phyloP scores from a whole-genome alignment of 2,888 invertebrate species.

The Clepsis dumicolana region DNA sequence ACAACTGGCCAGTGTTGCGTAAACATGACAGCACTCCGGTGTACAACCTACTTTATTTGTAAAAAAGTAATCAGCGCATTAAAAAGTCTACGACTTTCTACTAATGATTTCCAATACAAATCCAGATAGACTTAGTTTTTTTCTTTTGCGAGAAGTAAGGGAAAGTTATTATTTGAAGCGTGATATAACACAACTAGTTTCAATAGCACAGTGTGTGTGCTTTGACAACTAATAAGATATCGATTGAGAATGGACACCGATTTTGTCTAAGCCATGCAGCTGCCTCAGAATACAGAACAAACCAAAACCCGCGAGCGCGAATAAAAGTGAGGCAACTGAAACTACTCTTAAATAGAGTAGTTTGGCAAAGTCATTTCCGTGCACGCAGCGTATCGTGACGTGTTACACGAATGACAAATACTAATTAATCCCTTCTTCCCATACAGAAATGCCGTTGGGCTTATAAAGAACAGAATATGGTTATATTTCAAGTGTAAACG shows the following conservation, averaged over 20 bases:
- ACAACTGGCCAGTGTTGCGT: neutral
- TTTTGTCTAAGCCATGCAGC: neutral
- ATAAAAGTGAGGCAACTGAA: too few species aligned
- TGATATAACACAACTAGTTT: constrained; percentile 2
- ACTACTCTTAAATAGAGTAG: too few species aligned
- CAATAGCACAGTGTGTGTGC: neutral
- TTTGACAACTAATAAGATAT: neutral
- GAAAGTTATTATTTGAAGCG: constrained; percentile 20
- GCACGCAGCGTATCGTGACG: too few species aligned
- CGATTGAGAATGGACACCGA: neutral
- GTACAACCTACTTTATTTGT: too few species aligned
- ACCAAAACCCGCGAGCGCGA: too few species aligned
- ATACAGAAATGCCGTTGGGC: too few species aligned
- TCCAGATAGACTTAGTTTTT: neutral
- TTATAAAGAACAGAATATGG: too few species aligned
- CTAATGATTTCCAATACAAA: neutral
- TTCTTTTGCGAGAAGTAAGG: neutral
- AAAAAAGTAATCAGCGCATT: neutral
- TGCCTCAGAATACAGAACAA: neutral
- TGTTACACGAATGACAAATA: too few species aligned
- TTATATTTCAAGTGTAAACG: too few species aligned
- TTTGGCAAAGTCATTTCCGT: too few species aligned
- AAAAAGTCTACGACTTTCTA: constrained; percentile 9
- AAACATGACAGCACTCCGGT: neutral
- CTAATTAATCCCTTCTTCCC: too few species aligned